phyloP scores from a whole-genome alignment of 2,113 vertebrate species.

The Passerina amoena region DNA sequence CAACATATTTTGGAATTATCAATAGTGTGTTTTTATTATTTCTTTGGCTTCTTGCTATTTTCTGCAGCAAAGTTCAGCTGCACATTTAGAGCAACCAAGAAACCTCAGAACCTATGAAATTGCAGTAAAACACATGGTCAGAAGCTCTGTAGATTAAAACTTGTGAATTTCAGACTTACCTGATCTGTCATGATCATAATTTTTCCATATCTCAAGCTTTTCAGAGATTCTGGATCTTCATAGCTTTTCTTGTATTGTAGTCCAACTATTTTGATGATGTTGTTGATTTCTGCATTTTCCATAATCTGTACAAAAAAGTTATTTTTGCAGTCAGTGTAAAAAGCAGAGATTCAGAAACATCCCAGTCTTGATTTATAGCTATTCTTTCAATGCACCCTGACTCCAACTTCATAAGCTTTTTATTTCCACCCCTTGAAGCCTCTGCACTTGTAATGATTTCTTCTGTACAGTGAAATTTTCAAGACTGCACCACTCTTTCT shows the following conservation, averaged over 20 bases:
- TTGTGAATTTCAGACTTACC: conserved; percentile 72
- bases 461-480: background rate
- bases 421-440: background rate
- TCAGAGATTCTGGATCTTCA: conserved; percentile 94
- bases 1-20: background rate
- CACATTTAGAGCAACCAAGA: background rate
- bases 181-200: conserved; percentile 99
- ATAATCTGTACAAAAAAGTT: conserved; percentile 83
- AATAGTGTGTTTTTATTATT: background rate
- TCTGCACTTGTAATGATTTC: background rate
- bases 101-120: background rate
- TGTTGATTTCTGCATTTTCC: conserved; percentile 99
- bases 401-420: background rate
- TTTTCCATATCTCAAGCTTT: conserved; percentile 91
- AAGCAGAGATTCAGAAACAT: background rate
- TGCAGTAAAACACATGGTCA: background rate
- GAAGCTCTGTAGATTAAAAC: background rate
- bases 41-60: background rate
- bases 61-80: background rate
- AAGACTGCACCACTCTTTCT: background rate
- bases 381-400: background rate
- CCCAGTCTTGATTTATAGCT: background rate
- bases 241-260: conserved; percentile 99
- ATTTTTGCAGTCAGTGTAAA: background rate
- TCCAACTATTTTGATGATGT: conserved; percentile 98